Evolutionary conservation across 2,888 invertebrate genomes (phyloP), one percentile per base, ranked within the genome.

Genomic region (Cylloceria caligata): DNA sequence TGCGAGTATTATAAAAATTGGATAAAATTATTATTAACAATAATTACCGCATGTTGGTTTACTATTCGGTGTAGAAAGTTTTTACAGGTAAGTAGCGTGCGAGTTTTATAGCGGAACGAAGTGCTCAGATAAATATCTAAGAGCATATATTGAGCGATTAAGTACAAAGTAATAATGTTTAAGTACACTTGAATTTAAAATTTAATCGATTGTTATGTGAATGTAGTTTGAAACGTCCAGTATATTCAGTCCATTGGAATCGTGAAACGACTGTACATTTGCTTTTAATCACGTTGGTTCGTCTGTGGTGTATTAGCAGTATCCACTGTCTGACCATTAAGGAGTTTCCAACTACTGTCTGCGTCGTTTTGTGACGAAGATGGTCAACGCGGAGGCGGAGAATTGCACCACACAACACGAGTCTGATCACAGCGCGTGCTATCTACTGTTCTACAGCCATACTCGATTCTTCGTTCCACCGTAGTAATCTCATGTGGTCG

Each of bases 291-390:
- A 16, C 21, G 9, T 34, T 4, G 4, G 30, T 7, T 4, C 36
- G 36, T 39, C 16, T 36, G 24, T 7, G 24, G 24, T 39, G 36
- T 9, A 47, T n/a, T 19, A n/a, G n/a, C 39, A 36, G 34, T 24
- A 36, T 27, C 24, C 21, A 55, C 39, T 39, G 69, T 69, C 69
- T 68, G 68, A 55, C 68, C 69, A 55, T 69, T 24, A 16, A 13
- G 24, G 16, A 39, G 55, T 55, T 27, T 16, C n/a, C 27, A 55
- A 69, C 55, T 69, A 55, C 39, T 19, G 67, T 6, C 47, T 21
- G 52, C 24, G 39, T 39, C 52, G 24, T 9, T 69, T 13, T 3
- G 27, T 65, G 45, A 30, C n/a, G 36, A 30, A n/a, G n/a, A 57
- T 30, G 55, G 55, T 30, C n/a, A 49, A 27, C 30, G 27, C 3